A percentile compares a stretch with the other conserved stretches of the same genome.
Conservation (phyloP, 2,888 invertebrate species). For the Alloscopus bannaensis region DNA sequence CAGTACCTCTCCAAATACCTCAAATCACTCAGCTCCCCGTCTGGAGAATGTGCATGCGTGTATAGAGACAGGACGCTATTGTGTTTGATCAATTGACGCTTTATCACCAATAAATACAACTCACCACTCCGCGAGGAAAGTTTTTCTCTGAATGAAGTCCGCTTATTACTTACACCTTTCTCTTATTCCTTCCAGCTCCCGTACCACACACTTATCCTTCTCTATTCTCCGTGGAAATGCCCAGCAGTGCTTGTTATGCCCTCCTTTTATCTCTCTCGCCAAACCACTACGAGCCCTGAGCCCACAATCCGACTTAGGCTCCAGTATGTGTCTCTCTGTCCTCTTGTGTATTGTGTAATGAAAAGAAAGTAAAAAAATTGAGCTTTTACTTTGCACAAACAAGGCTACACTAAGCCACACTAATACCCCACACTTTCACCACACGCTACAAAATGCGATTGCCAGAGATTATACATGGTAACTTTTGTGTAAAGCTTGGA, state of each 20-base stretch:
- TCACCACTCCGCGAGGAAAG: too few relatives aligned
- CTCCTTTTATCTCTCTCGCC: background rate
- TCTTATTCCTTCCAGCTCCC: background rate
- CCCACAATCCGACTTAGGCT: background rate
- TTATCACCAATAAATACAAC: too few relatives aligned
- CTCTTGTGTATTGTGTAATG: background rate
- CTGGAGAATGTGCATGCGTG: too few relatives aligned
- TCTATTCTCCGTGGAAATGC: background rate
- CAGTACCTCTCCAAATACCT: too few relatives aligned
- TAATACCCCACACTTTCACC: conserved; percentile 52
- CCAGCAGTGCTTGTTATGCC: background rate
- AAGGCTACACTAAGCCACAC: conserved; percentile 33
- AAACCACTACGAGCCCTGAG: background rate
- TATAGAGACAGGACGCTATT: too few relatives aligned
- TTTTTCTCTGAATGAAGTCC: too few relatives aligned
- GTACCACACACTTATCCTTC: background rate
- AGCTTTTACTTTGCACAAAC: conserved; percentile 19
- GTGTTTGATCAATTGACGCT: too few relatives aligned
- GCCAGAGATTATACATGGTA: background rate
- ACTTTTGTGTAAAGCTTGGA: background rate
- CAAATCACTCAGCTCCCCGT: too few relatives aligned
- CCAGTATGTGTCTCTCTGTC: background rate
- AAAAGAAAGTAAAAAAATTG: conserved; percentile 36
- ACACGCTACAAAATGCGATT: conserved; percentile 23
- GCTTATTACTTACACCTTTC: background rate